phyloP scores from a whole-genome alignment of 2,888 invertebrate genomes.

The Phorcus lineatus region DNA sequence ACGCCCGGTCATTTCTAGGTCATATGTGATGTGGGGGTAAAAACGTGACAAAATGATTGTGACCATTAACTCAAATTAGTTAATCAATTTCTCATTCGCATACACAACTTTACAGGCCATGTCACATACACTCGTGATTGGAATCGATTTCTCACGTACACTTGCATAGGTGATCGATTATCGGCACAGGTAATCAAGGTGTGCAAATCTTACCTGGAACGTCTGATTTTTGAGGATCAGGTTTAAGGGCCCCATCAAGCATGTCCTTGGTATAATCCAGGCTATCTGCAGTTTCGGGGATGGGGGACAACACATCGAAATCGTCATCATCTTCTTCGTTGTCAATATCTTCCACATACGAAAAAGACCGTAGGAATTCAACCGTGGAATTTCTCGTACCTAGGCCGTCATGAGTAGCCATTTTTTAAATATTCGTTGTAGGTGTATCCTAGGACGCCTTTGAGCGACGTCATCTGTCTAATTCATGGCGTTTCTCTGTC shows the following conservation, averaged over 20 bases:
- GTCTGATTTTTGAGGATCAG: background rate
- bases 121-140: too few species aligned
- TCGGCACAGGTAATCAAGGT: background rate
- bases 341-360: slow-evolving; percentile 56
- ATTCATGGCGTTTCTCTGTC: background rate
- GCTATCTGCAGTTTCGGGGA: slow-evolving; percentile 28
- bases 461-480: background rate
- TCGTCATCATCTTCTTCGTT: slow-evolving; percentile 59
- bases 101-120: background rate
- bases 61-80: background rate
- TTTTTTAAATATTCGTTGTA: background rate
- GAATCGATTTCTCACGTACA: background rate
- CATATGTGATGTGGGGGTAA: background rate
- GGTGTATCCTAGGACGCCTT: background rate
- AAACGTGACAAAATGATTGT: background rate
- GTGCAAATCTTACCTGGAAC: background rate
- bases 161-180: background rate
- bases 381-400: slow-evolving; percentile 42
- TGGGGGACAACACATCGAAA: slow-evolving; percentile 42
- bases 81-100: background rate
- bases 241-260: background rate
- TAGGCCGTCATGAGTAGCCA: background rate
- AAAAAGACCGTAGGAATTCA: slow-evolving; percentile 53
- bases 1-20: too few species aligned
- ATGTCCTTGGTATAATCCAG: background rate